Base-by-base conservation (phyloP, 2,888 invertebrate species). In the Spodoptera exigua region DNA sequence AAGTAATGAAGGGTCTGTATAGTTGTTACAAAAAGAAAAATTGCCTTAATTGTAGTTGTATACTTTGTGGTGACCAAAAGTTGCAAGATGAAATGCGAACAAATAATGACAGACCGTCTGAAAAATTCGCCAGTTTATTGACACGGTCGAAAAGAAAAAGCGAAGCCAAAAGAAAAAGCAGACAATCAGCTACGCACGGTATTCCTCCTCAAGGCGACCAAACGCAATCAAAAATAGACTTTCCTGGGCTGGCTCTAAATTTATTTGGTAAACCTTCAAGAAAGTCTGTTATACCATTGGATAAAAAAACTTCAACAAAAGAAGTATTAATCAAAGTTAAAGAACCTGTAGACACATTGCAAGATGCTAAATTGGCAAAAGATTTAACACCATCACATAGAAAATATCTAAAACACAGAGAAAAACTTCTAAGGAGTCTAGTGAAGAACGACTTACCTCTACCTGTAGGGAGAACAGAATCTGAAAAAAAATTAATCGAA, bases 1-100 rank as follows among this genome's bases (percentile, higher is more conserved):
- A 90, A 73, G 91, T 90, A n/a, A 90, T 91, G 91, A 91, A 91
- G 74, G 83, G 89, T 54, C 82, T 91, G 10, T 91, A 91, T 56
- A 90, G 91, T 46, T 91, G 91, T 62, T 91, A 91, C 45, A 90
- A 90, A 68, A 90, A 85, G 69, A 91, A 89, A 78, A 85, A 89
- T 65, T 91, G 90, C 61, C 82, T 89, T 62, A 66, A 87, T 61
- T 90, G 90, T 68, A 82, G 88, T 36, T 91, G 91, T 59, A 86
- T 90, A 57, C 79, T 90, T 2, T 91, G 91, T 62, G 87, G 87
- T 13, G 88, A 88, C 73, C 4, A 27, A 27, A 4, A 4, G 27
- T 27, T 27, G 27, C 27, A 27, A 27, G 27, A 9, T 9, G 7
- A 1, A 27, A 27, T 27, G 7, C 5, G 7, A 27, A 27, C 7